Evolutionary conservation across 2,113 vertebrate genomes (phyloP).

Genomic region (Coreoperca whiteheadi): DNA sequence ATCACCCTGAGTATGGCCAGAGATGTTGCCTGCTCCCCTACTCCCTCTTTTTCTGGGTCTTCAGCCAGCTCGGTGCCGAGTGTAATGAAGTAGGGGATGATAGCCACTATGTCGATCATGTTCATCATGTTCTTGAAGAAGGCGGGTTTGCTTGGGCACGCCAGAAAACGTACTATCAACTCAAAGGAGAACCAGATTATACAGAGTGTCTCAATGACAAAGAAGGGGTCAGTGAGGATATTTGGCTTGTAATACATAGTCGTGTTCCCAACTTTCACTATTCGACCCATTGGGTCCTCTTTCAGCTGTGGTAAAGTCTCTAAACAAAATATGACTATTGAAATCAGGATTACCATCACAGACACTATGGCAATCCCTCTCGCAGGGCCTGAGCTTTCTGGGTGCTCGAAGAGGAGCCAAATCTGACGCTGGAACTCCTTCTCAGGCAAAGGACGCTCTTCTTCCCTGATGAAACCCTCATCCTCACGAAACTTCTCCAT

Average conservation of each 20-base stretch:
- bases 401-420: conserved; percentile 98
- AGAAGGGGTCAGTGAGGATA: conserved; percentile 97
- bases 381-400: conserved; percentile 95
- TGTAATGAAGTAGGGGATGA: conserved; percentile 99
- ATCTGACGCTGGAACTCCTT: conserved; percentile 96
- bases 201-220: conserved; percentile 96
- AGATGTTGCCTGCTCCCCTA: conserved; percentile 97
- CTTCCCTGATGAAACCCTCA: conserved; percentile 97
- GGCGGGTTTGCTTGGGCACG: conserved; percentile 97
- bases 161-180: conserved; percentile 95
- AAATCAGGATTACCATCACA: conserved; percentile 99
- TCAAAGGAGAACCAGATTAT: conserved; percentile 99
- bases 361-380: conserved; percentile 97
- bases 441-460: conserved; percentile 95
- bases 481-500: conserved; percentile 99
- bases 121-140: conserved; percentile 99
- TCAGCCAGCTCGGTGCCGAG: conserved; percentile 97
- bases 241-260: conserved; percentile 91
- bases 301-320: conserved; percentile 97
- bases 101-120: conserved; percentile 98
- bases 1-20: conserved; percentile 99
- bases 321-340: conserved; percentile 98
- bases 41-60: conserved; percentile 86
- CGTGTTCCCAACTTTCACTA: conserved; percentile 87
- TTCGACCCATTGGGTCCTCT: conserved; percentile 85